phyloP scores from a whole-genome alignment of 1,140 invertebrate genomes.

The Philaenus spumarius region DNA sequence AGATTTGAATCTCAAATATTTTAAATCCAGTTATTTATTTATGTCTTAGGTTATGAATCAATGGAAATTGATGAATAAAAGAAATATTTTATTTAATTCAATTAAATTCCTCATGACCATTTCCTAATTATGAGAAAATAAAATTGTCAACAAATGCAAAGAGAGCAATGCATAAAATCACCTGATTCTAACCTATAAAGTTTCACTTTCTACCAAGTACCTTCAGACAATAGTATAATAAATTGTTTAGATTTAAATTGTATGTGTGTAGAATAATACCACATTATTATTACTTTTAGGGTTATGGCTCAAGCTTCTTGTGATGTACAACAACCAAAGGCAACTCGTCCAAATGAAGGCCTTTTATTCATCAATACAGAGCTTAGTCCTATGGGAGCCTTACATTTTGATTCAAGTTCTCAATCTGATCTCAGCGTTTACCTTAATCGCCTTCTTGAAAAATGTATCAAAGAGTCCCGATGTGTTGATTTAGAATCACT shows the following conservation, averaged over 20 bases:
- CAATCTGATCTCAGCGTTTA: slow-evolving; percentile 65
- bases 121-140: no score
- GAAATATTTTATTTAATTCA: not conserved
- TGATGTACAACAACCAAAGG: slow-evolving; percentile 76
- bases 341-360: slow-evolving; percentile 82
- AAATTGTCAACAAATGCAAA: no score
- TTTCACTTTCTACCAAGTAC: not conserved
- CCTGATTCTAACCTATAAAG: not conserved
- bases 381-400: slow-evolving; percentile 72
- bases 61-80: no score
- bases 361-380: slow-evolving; percentile 81
- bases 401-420: slow-evolving; percentile 67
- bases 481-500: slow-evolving; percentile 89
- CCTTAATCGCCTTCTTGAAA: slow-evolving; percentile 77
- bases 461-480: slow-evolving; percentile 81
- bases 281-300: slow-evolving; percentile 45
- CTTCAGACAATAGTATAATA: no score
- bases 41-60: no score
- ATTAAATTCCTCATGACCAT: not conserved
- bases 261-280: not conserved
- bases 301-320: slow-evolving; percentile 81
- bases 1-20: slow-evolving; percentile 11
- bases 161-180: not conserved
- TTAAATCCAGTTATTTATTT: no score
- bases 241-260: slow-evolving; percentile 7